Evolutionary conservation across 2,113 vertebrate genomes (phyloP).

Genomic region (Ibidorhyncha struthersii): DNA sequence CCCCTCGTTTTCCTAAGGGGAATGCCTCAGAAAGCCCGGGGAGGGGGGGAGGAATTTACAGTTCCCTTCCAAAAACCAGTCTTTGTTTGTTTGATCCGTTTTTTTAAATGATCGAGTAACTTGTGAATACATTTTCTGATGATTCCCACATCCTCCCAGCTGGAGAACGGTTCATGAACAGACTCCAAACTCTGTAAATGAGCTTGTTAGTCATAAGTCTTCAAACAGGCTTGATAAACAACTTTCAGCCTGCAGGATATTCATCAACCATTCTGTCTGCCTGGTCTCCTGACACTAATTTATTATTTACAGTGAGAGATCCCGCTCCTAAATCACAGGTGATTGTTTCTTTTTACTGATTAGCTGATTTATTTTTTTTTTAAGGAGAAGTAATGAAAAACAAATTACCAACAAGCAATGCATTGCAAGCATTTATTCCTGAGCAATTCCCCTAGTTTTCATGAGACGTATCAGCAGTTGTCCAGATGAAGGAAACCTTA

Average conservation of each 20-base stretch:
- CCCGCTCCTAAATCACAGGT: slow-evolving; percentile 60
- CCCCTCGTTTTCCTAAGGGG: background rate
- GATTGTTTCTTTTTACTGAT: slow-evolving; percentile 56
- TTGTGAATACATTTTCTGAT: slow-evolving; percentile 70
- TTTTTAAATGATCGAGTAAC: slow-evolving; percentile 62
- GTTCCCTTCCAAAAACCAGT: slow-evolving; percentile 47
- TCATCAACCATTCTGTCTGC: slow-evolving; percentile 61
- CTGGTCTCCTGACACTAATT: slow-evolving; percentile 51
- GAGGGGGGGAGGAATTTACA: slow-evolving; percentile 18
- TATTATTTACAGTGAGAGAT: slow-evolving; percentile 50
- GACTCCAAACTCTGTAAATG: slow-evolving; percentile 58
- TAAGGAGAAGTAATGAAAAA: slow-evolving; percentile 23
- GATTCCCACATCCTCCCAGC: slow-evolving; percentile 72
- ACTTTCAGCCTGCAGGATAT: slow-evolving; percentile 63
- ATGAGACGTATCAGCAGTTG: background rate
- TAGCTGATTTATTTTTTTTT: background rate
- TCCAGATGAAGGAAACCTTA: slow-evolving; percentile 30
- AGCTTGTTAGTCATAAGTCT: slow-evolving; percentile 68
- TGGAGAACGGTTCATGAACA: slow-evolving; percentile 53
- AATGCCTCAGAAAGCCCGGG: slow-evolving; percentile 34
- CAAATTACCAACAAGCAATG: slow-evolving; percentile 12
- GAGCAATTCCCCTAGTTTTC: background rate
- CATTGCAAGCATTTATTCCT: background rate
- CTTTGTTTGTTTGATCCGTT: slow-evolving; percentile 53
- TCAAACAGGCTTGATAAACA: slow-evolving; percentile 69